Evolutionary conservation across 2,113 vertebrate genomes (phyloP).

Genomic region (Cercocebus atys): DNA sequence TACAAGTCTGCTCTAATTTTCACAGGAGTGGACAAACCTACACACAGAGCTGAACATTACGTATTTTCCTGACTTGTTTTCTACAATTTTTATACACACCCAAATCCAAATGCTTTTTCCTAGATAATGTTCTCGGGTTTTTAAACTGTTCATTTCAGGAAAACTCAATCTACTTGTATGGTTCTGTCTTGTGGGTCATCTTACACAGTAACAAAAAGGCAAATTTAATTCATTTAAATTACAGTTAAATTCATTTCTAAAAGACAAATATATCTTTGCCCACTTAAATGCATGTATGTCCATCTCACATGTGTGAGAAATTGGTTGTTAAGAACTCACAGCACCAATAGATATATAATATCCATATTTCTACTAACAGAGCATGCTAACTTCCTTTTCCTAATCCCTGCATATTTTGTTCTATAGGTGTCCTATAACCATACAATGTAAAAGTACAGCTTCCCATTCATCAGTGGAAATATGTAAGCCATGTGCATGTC

Average conservation of each 20-base stretch:
- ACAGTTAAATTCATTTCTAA: neutral
- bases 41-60: neutral
- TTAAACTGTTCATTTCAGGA: neutral
- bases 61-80: neutral
- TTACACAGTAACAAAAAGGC: constrained; percentile 20
- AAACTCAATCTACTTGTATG: neutral
- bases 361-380: neutral
- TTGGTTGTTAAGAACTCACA: neutral
- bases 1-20: neutral
- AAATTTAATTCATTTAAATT: constrained; percentile 23
- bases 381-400: neutral
- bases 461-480: neutral
- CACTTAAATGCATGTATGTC: neutral
- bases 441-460: neutral
- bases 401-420: neutral
- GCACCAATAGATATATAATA: neutral
- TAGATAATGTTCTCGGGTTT: neutral
- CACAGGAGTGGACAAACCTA: neutral
- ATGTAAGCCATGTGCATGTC: neutral
- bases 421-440: neutral
- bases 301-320: neutral
- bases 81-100: neutral
- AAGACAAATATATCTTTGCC: neutral
- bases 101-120: neutral
- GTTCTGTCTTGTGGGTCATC: neutral